Evolutionary conservation across 1,140 invertebrate genomes (phyloP), one percentile per base, ranked within the genome.

Genomic region (Helicoverpa zea): DNA sequence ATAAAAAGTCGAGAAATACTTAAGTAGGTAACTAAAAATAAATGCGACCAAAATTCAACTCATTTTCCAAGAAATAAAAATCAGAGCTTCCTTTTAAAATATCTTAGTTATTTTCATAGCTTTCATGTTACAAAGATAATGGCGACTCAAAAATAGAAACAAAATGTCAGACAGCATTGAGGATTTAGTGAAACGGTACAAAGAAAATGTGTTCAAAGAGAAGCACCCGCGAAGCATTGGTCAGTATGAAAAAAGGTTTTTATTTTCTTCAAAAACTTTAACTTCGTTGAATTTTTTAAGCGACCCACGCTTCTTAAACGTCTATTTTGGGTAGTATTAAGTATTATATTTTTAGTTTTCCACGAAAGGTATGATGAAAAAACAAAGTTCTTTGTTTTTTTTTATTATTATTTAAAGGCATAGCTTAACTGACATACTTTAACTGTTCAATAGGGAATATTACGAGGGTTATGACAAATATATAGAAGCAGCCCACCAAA

Each of bases 151-250:
- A 81, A 77, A 43, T 80, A 83, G 16, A 83, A 72, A 35, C 64
- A 90, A 72, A 88, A 94, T 93, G 92, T 94, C 91, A 16, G 92
- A 94, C 77, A 89, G 64, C 58, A 79, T 91, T 35, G 80, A 89
- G 81, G 88, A 92, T 47, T 66, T 93, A 43, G 83, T 81, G 56
- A 89, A 86, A 76, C 56, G 83, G 29, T 94, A 90, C 75, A 81
- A 89, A 61, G 83, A 89, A 79, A 87, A 92, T 90, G 89, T 94
- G 18, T 84, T 83, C 64, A 23, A 49, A 13, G 83, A 81, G 35
- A 79, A 87, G 72, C 84, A 89, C 76, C 83, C 86, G 51, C 84
- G 90, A 84, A 90, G 89, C 79, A 82, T 92, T 80, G 91, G 92
- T 94, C 85, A 85, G 92, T 92, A 91, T 89, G 35, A 43, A 18